These are phyloP conservation scores for Micropterix aruncella DNA, from an alignment of 2,888 invertebrate species.

Conservation along the genomic window DNA sequence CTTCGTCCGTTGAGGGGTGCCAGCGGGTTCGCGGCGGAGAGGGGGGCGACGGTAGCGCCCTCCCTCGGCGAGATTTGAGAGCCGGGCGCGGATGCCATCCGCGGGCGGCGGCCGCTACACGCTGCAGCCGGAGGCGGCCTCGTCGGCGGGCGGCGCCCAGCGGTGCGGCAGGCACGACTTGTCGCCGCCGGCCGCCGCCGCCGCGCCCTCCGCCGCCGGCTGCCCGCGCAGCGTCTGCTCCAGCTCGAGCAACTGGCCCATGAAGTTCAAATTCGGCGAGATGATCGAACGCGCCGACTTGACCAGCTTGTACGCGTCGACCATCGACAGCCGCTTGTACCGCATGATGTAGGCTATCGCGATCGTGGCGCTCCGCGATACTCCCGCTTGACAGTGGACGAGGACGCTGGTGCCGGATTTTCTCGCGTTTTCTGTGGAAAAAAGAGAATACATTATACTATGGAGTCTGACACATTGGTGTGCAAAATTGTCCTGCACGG, in stretches of 20 bases:
- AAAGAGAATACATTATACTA: too few species aligned
- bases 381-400: conserved; percentile 92
- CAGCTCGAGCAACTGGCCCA: conserved; percentile 77
- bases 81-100: conserved; percentile 2
- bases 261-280: conserved; percentile 90
- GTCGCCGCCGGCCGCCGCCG: conserved; percentile 17
- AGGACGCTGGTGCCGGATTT: conserved; percentile 41
- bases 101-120: conserved; percentile 14
- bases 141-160: conserved; percentile 11
- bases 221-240: conserved; percentile 50
- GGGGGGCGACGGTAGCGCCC: neutral
- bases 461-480: too few species aligned
- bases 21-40: neutral
- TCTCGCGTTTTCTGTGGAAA: neutral
- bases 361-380: conserved; percentile 87
- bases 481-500: too few species aligned
- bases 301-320: conserved; percentile 80
- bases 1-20: neutral
- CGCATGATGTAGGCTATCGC: conserved; percentile 93
- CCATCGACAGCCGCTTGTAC: conserved; percentile 65
- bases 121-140: conserved; percentile 24
- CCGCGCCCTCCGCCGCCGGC: conserved; percentile 14
- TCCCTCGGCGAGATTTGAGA: neutral
- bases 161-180: conserved; percentile 2
- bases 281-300: conserved; percentile 78